Conservation (phyloP, 2,113 vertebrate genomes). For the Orientallactaga bullata region DNA sequence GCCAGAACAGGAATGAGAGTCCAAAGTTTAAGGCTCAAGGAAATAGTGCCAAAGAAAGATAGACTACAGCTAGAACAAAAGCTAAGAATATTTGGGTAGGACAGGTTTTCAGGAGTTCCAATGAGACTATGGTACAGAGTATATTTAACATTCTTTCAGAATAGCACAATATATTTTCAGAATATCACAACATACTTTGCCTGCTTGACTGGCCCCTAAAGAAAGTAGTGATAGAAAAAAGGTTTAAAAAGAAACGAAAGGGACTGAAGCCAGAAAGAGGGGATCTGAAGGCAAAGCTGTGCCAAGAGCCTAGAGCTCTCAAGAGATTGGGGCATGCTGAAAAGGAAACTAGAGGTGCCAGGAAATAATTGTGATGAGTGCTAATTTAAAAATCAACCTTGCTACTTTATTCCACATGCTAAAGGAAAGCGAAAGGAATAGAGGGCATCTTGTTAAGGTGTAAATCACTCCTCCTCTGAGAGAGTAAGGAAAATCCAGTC, state of each 20-base stretch:
- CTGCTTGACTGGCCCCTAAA: not conserved
- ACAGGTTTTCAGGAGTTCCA: not conserved
- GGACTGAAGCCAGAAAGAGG: not conserved
- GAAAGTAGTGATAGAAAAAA: not conserved
- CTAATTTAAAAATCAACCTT: not conserved
- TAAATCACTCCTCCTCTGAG: not conserved
- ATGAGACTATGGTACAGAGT: not conserved
- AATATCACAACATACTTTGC: not conserved
- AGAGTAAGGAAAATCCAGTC: not conserved
- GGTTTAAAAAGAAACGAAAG: not conserved
- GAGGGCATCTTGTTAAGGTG: not conserved
- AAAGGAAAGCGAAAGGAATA: not conserved
- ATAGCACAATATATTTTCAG: not conserved
- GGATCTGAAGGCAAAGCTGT: rapidly evolving
- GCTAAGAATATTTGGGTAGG: not conserved
- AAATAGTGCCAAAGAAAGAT: not conserved
- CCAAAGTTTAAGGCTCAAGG: not conserved
- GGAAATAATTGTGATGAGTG: not conserved
- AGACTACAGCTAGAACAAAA: not conserved
- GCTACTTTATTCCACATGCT: not conserved
- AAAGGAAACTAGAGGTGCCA: rapidly evolving
- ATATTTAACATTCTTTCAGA: no score
- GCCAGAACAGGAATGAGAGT: not conserved
- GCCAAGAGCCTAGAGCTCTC: not conserved
- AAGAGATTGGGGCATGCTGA: not conserved